A percentile compares a stretch with the other conserved stretches of the same genome.
phyloP scores from a whole-genome alignment of 2,113 vertebrate species.

The Athene noctua region DNA sequence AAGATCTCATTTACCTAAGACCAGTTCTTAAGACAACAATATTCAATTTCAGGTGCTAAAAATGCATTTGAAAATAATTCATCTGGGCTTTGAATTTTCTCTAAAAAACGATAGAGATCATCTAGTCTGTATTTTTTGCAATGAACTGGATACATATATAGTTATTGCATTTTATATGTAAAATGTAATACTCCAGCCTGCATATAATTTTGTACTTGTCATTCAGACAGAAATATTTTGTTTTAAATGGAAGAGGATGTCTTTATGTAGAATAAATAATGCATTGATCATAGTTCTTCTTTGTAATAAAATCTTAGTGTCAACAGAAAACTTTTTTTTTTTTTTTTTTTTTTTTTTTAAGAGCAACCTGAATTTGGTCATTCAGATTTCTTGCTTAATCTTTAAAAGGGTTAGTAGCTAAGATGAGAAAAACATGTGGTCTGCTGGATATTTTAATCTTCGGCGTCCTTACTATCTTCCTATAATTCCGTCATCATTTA shows the following conservation, averaged over 20 bases:
- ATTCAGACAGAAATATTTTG: background rate
- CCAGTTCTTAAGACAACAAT: background rate
- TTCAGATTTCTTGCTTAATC: background rate
- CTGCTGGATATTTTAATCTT: background rate
- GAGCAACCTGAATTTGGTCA: background rate
- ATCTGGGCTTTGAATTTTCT: background rate
- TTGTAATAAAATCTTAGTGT: background rate
- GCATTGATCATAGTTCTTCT: too few species aligned
- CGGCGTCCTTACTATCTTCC: background rate
- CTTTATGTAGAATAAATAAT: background rate
- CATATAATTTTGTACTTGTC: background rate
- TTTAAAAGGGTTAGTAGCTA: background rate
- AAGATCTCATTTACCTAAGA: background rate
- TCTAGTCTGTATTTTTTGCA: background rate
- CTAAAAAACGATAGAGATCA: background rate
- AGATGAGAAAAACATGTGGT: background rate
- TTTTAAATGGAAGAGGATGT: background rate
- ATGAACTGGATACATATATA: background rate
- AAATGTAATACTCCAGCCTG: background rate
- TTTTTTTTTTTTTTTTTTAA: background rate
- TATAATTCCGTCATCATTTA: background rate
- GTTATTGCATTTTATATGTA: background rate
- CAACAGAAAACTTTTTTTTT: background rate
- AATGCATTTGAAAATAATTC: background rate
- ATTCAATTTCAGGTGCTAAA: background rate